Evolutionary conservation across 2,888 invertebrate species (phyloP).

Genomic region (Monochamus alternatus): DNA sequence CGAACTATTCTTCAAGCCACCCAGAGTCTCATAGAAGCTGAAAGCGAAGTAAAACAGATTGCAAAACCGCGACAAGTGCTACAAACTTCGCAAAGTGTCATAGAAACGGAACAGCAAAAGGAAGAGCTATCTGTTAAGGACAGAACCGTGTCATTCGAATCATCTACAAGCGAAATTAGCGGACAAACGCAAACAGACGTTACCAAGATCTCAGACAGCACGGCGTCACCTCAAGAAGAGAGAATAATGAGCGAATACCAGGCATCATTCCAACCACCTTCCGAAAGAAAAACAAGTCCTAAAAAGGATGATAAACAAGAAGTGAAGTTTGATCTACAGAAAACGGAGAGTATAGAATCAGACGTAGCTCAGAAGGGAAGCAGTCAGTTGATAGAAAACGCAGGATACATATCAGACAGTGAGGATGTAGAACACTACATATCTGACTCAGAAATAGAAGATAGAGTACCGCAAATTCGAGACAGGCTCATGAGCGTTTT

Average conservation of each 20-base stretch:
- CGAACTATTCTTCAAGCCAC: conserved; percentile 63
- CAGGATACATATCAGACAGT: conserved; percentile 69
- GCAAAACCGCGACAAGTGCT: conserved; percentile 41
- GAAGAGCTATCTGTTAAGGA: conserved; percentile 48
- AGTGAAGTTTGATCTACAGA: conserved; percentile 48
- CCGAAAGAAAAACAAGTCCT: conserved; percentile 52
- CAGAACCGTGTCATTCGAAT: conserved; percentile 54
- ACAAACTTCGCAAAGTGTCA: conserved; percentile 38
- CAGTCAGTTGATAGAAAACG: conserved; percentile 65
- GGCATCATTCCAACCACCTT: conserved; percentile 66
- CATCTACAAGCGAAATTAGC: conserved; percentile 50
- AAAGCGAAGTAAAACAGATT: conserved; percentile 33
- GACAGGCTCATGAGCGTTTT: conserved; percentile 70
- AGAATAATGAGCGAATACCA: conserved; percentile 66
- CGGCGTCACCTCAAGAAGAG: conserved; percentile 46
- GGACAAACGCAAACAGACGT: conserved; percentile 51
- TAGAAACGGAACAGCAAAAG: conserved; percentile 41
- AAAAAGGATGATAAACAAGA: conserved; percentile 43
- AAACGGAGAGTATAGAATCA: conserved; percentile 68
- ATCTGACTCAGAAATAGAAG: conserved; percentile 70
- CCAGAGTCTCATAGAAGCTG: conserved; percentile 58
- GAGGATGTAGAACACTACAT: conserved; percentile 70
- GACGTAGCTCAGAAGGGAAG: conserved; percentile 63
- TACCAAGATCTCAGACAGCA: conserved; percentile 51
- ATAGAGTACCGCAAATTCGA: conserved; percentile 69